Evolutionary conservation across 2,888 invertebrate species (phyloP).

Genomic region (Bombyx huttoni): DNA sequence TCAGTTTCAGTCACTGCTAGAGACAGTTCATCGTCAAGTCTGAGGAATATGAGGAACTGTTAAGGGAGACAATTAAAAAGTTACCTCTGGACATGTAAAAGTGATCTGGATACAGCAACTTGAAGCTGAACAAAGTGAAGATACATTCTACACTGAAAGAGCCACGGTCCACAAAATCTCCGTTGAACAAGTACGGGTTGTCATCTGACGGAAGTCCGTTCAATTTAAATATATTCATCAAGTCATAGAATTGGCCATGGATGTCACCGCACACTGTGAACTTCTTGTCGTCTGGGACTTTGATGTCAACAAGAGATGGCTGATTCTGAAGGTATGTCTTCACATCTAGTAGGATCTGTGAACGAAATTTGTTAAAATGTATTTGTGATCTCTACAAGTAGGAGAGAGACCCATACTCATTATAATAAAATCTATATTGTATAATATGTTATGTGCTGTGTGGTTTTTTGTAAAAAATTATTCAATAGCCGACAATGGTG

Average conservation of each 20-base stretch:
- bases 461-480: too few relatives aligned
- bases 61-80: constrained; percentile 9
- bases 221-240: constrained; percentile 96
- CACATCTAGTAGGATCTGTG: constrained; percentile 92
- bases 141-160: constrained; percentile 99
- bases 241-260: constrained; percentile 98
- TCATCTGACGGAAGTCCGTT: constrained; percentile 96
- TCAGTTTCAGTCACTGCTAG: too few relatives aligned
- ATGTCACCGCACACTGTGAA: constrained; percentile 99
- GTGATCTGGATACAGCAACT: constrained; percentile 94
- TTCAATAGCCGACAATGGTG: too few relatives aligned
- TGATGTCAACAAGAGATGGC: constrained; percentile 91
- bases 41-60: too few relatives aligned
- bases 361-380: too few relatives aligned
- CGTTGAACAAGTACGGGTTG: constrained; percentile 98
- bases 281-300: constrained; percentile 87
- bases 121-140: constrained; percentile 96
- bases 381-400: too few relatives aligned
- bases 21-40: too few relatives aligned
- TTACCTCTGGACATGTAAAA: constrained; percentile 98
- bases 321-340: constrained; percentile 87
- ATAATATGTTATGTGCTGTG: too few relatives aligned
- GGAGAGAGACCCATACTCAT: too few relatives aligned
- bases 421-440: too few relatives aligned
- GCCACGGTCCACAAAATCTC: constrained; percentile 99